Percentiles rank a stretch among this genome's conserved stretches.
These are phyloP conservation scores for Sebastes fasciatus DNA, from an alignment of 2,113 vertebrate species.

Conservation along the genomic window DNA sequence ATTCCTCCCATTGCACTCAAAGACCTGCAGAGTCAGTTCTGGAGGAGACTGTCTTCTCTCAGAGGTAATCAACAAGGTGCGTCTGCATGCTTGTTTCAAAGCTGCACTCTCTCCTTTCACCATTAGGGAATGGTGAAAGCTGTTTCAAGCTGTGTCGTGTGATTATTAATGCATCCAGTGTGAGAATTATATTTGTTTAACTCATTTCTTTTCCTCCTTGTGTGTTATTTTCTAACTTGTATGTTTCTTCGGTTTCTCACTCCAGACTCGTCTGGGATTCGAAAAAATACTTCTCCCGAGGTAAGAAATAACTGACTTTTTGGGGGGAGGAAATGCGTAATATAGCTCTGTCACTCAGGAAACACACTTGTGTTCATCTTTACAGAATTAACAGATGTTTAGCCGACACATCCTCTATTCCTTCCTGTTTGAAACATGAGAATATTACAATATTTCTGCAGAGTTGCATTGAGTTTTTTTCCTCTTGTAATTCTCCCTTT, in stretches of 20 bases:
- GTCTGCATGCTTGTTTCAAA: slow-evolving; percentile 64
- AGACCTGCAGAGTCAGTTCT: slow-evolving; percentile 70
- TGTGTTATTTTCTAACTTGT: slow-evolving; percentile 15
- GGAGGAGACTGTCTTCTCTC: slow-evolving; percentile 65
- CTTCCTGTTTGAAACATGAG: slow-evolving; percentile 57
- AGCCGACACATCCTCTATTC: slow-evolving; percentile 42
- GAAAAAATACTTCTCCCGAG: slow-evolving; percentile 74
- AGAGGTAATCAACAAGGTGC: slow-evolving; percentile 67
- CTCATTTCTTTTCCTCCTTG: not conserved
- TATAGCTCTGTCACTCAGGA: slow-evolving; percentile 13
- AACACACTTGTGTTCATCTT: slow-evolving; percentile 7
- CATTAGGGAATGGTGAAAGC: slow-evolving; percentile 17
- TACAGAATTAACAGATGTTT: slow-evolving; percentile 16
- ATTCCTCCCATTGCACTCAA: slow-evolving; percentile 60
- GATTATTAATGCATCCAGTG: slow-evolving; percentile 22
- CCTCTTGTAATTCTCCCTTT: slow-evolving; percentile 24
- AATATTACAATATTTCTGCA: slow-evolving; percentile 14
- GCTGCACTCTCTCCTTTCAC: slow-evolving; percentile 24
- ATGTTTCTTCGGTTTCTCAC: slow-evolving; percentile 5
- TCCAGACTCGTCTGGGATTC: slow-evolving; percentile 70
- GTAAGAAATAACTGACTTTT: slow-evolving; percentile 60
- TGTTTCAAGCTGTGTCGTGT: slow-evolving; percentile 21
- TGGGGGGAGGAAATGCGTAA: slow-evolving; percentile 9
- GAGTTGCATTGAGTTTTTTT: slow-evolving; percentile 4
- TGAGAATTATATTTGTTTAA: not conserved